phyloP scores from a whole-genome alignment of 2,797 vertebrate species.

The Columba guinea region DNA sequence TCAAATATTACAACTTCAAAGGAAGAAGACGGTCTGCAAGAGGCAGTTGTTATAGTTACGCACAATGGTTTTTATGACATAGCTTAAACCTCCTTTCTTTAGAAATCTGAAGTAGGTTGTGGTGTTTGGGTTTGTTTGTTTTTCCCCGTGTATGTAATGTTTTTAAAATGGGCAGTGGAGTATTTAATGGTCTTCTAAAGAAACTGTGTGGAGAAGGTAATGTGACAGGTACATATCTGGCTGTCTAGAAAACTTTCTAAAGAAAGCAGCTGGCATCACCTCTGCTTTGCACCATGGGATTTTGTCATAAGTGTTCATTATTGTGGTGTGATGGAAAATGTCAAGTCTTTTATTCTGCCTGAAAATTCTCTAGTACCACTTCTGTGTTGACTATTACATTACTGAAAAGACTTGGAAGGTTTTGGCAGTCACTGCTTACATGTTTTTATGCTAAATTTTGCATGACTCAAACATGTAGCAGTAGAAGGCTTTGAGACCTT shows the following conservation, averaged over 20 bases:
- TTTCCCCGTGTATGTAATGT: neutral
- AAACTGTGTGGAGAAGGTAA: neutral
- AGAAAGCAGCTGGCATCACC: neutral
- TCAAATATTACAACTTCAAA: neutral
- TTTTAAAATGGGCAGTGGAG: neutral
- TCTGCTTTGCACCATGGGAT: neutral
- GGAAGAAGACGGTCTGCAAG: neutral
- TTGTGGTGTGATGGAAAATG: neutral
- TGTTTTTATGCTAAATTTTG: neutral
- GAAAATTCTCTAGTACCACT: neutral
- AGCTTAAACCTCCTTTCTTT: neutral
- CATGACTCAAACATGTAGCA: neutral
- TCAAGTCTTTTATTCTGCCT: neutral
- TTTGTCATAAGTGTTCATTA: neutral
- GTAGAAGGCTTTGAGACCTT: neutral
- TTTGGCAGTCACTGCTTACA: neutral
- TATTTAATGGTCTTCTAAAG: neutral
- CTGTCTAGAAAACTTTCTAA: neutral
- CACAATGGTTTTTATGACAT: neutral
- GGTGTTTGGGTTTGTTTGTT: too few relatives aligned
- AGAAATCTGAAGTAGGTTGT: neutral
- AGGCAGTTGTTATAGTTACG: neutral
- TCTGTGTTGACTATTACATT: too few relatives aligned
- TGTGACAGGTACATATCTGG: neutral
- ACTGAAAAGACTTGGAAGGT: neutral